These are phyloP conservation scores for Chrysomela aeneicollis DNA, from an alignment of 2,888 invertebrate species.

Conservation along the genomic window DNA sequence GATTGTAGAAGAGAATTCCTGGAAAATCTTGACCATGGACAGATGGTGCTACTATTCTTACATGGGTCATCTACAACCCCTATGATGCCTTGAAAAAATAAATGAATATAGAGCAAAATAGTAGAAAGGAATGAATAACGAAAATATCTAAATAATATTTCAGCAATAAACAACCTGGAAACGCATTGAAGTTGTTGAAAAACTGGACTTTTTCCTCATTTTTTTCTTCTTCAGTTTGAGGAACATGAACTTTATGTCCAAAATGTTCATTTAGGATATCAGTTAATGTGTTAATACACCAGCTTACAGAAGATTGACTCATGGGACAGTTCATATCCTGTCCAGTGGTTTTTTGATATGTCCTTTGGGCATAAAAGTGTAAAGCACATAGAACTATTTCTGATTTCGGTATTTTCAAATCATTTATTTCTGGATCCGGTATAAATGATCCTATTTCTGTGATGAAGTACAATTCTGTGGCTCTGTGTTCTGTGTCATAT, in stretches of 20 bases:
- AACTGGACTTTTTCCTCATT: background rate
- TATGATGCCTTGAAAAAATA: too few species aligned
- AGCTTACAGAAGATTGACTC: background rate
- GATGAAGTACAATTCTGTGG: background rate
- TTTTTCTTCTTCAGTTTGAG: background rate
- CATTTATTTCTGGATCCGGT: background rate
- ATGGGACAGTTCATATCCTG: slow-evolving; percentile 7
- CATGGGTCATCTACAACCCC: too few species aligned
- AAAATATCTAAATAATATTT: too few species aligned
- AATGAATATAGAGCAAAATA: too few species aligned
- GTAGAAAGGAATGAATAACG: too few species aligned
- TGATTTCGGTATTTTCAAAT: background rate
- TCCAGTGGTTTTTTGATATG: background rate
- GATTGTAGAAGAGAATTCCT: too few species aligned
- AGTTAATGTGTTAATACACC: background rate
- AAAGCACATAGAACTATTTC: slow-evolving; percentile 10
- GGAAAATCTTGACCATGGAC: too few species aligned
- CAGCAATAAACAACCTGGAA: too few species aligned
- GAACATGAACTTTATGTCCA: background rate
- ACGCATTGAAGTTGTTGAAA: background rate
- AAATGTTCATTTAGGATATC: background rate
- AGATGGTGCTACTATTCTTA: too few species aligned
- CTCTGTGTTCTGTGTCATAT: too few species aligned
- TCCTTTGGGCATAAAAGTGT: slow-evolving; percentile 18
- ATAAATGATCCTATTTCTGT: slow-evolving; percentile 9